Conservation (phyloP, 2,888 invertebrate genomes). For the Anagyrus pseudococci region DNA sequence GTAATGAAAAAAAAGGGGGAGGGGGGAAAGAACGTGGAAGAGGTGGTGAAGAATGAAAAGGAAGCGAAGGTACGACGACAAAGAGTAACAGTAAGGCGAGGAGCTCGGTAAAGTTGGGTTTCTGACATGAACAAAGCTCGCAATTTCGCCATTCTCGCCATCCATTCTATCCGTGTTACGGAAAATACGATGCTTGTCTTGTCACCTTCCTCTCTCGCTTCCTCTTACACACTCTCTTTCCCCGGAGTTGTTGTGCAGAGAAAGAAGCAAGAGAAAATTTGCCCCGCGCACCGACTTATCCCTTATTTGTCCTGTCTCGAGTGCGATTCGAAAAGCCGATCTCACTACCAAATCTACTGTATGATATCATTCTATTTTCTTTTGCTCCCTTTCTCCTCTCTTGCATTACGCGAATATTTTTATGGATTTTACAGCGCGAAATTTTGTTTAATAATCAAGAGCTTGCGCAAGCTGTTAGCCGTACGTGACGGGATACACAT, state of each 20-base stretch:
- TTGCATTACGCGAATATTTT: no score
- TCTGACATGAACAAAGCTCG: slow-evolving; percentile 55
- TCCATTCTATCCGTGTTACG: slow-evolving; percentile 46
- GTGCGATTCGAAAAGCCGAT: slow-evolving; percentile 39
- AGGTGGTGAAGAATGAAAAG: slow-evolving; percentile 25
- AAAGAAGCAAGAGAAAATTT: slow-evolving; percentile 9
- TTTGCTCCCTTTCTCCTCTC: background rate
- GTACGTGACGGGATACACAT: no score
- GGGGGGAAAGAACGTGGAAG: slow-evolving; percentile 14
- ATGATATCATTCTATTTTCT: slow-evolving; percentile 13
- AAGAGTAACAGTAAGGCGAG: slow-evolving; percentile 22
- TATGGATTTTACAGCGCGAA: no score
- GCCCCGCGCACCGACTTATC: slow-evolving; percentile 29
- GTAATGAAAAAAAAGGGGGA: slow-evolving; percentile 35
- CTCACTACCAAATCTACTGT: slow-evolving; percentile 12
- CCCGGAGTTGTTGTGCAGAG: background rate
- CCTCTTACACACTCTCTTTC: no score
- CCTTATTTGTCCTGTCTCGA: slow-evolving; percentile 32
- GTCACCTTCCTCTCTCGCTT: slow-evolving; percentile 40
- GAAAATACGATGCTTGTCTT: slow-evolving; percentile 48
- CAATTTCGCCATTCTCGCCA: slow-evolving; percentile 52
- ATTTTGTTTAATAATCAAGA: no score
- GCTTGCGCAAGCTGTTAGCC: no score
- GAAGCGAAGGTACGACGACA: slow-evolving; percentile 32
- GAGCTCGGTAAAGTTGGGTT: slow-evolving; percentile 42